Conservation (phyloP, 2,888 invertebrate species). For the Drymonia ruficornis region DNA sequence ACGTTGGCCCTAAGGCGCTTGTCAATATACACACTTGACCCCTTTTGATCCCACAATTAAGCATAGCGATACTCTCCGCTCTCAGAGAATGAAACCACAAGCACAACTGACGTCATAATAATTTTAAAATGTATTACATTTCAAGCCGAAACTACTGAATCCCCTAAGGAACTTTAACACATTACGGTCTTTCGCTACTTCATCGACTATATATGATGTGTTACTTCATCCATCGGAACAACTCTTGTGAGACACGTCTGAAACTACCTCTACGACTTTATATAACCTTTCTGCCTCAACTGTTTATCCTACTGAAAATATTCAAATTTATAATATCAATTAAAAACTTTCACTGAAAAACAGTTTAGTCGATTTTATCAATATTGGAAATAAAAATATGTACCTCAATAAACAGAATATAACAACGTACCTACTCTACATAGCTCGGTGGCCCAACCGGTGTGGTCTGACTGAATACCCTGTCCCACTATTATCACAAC, state of each 20-base stretch:
- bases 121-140: not conserved
- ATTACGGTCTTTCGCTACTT: no score
- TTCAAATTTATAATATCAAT: no score
- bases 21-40: slow-evolving; percentile 84
- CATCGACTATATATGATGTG: no score
- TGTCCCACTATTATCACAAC: slow-evolving; percentile 68
- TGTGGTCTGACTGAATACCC: slow-evolving; percentile 74
- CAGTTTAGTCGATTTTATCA: not conserved
- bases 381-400: slow-evolving; percentile 23
- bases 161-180: no score
- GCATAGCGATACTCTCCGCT: slow-evolving; percentile 70
- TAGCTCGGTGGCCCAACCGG: slow-evolving; percentile 51
- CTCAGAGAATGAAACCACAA: slow-evolving; percentile 33
- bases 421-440: slow-evolving; percentile 11
- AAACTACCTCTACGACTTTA: no score
- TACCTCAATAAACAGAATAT: slow-evolving; percentile 13
- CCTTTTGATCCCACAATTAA: slow-evolving; percentile 84
- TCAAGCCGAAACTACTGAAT: not conserved
- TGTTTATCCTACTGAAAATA: no score
- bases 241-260: no score
- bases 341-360: no score
- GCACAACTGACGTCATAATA: slow-evolving; percentile 13
- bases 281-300: no score
- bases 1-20: slow-evolving; percentile 80
- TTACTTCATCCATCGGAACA: no score